phyloP scores from a whole-genome alignment of 2,888 invertebrate genomes.

The Morpho achilles region DNA sequence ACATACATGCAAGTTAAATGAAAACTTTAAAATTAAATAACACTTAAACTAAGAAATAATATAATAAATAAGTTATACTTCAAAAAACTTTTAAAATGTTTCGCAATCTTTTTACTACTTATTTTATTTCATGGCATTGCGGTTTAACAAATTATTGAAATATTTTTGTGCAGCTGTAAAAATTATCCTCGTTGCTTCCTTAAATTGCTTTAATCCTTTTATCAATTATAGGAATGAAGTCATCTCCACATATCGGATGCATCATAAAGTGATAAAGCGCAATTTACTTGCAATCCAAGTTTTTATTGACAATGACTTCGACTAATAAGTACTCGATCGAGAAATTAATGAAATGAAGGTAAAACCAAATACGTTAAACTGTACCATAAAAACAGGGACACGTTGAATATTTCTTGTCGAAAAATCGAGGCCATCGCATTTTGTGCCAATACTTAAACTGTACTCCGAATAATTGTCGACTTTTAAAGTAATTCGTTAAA shows the following conservation, averaged over 20 bases:
- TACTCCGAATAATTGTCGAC: slow-evolving; percentile 7
- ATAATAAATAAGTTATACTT: too few relatives aligned
- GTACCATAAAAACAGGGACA: slow-evolving; percentile 16
- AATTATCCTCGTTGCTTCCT: slow-evolving; percentile 1
- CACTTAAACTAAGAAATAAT: too few relatives aligned
- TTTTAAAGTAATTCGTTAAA: neutral
- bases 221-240: slow-evolving; percentile 9
- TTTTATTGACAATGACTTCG: slow-evolving; percentile 25
- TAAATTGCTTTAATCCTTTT: neutral
- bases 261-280: slow-evolving; percentile 16
- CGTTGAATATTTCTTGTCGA: slow-evolving; percentile 13
- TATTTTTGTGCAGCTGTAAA: neutral
- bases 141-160: neutral
- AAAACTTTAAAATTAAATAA: too few relatives aligned
- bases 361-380: slow-evolving; percentile 30
- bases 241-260: slow-evolving; percentile 5
- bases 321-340: slow-evolving; percentile 23
- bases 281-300: slow-evolving; percentile 20
- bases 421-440: slow-evolving; percentile 20
- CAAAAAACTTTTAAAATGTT: too few relatives aligned
- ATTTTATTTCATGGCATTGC: too few relatives aligned
- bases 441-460: slow-evolving; percentile 12
- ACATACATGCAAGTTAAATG: too few relatives aligned
- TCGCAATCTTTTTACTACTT: too few relatives aligned
- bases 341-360: slow-evolving; percentile 36